Percentiles rank a stretch among this genome's conserved stretches.
Conservation (phyloP, 2,113 vertebrate genomes). For the Oncorhynchus nerka region DNA sequence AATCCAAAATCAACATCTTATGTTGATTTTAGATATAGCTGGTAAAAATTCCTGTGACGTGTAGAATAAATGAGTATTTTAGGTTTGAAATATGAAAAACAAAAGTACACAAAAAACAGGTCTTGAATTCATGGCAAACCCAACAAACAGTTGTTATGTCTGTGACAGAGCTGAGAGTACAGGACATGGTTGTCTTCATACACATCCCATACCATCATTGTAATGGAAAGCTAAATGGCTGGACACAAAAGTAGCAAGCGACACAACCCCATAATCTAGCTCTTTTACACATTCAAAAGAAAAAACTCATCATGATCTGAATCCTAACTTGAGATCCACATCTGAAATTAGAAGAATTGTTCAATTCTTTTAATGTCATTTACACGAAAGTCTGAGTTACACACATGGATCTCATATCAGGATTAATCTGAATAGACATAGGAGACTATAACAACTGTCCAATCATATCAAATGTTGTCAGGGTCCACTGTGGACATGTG, state of each 20-base stretch:
- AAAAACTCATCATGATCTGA: no score
- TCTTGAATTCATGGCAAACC: conserved; percentile 61
- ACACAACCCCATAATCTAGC: no score
- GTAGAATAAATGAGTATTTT: conserved; percentile 47
- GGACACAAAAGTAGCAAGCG: no score
- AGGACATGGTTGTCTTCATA: no score
- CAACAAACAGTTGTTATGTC: conserved; percentile 36
- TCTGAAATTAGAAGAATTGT: no score
- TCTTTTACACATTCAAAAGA: no score
- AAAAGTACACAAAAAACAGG: conserved; percentile 39
- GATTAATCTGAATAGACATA: conserved; percentile 20
- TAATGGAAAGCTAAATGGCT: no score
- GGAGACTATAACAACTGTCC: conserved; percentile 11
- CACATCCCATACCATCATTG: no score
- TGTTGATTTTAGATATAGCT: conserved; percentile 56
- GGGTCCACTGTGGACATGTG: conserved; percentile 47
- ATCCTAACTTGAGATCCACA: no score
- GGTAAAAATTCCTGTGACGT: conserved; percentile 57
- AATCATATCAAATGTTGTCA: conserved; percentile 41
- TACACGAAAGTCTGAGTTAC: no score
- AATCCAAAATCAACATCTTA: conserved; percentile 62
- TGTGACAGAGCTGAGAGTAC: conserved; percentile 54
- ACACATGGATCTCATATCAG: conserved; percentile 56
- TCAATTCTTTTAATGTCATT: no score
- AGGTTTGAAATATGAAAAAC: neutral